Evolutionary conservation across 2,113 vertebrate genomes (phyloP).

Genomic region (Nyctibius bracteatus): DNA sequence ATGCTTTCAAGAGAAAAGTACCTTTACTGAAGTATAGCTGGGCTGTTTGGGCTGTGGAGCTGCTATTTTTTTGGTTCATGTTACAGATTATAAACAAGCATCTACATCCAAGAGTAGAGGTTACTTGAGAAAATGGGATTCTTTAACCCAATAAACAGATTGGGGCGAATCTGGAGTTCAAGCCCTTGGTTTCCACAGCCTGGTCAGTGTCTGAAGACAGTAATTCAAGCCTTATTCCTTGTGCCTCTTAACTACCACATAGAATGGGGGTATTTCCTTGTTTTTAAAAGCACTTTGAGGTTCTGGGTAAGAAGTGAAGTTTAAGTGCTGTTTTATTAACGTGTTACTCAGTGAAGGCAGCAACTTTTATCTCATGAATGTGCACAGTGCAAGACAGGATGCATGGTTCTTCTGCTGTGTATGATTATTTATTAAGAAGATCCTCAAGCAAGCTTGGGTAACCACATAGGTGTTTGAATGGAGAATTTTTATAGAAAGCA

Average conservation of each 20-base stretch:
- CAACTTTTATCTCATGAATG: background rate
- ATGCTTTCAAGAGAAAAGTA: background rate
- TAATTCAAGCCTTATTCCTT: slow-evolving; percentile 33
- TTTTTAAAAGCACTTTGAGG: slow-evolving; percentile 10
- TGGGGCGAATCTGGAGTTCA: background rate
- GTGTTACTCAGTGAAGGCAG: background rate
- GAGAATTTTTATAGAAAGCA: background rate
- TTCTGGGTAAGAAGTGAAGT: background rate
- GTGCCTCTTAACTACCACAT: background rate
- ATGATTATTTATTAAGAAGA: background rate
- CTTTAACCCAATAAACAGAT: background rate
- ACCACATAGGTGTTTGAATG: background rate
- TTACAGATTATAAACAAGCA: background rate
- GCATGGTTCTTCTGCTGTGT: background rate
- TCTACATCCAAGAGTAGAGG: background rate
- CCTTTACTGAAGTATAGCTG: background rate
- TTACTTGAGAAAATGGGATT: background rate
- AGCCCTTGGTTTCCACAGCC: background rate
- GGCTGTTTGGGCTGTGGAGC: background rate
- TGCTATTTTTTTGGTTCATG: background rate
- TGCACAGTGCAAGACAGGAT: background rate
- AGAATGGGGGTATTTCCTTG: background rate
- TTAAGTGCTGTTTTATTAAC: background rate
- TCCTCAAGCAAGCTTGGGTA: background rate
- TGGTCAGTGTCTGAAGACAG: background rate